A percentile compares a stretch with the other conserved stretches of the same genome.
Evolutionary conservation across 2,797 vertebrate genomes (phyloP).

Genomic region (Eutrigla gurnardus): DNA sequence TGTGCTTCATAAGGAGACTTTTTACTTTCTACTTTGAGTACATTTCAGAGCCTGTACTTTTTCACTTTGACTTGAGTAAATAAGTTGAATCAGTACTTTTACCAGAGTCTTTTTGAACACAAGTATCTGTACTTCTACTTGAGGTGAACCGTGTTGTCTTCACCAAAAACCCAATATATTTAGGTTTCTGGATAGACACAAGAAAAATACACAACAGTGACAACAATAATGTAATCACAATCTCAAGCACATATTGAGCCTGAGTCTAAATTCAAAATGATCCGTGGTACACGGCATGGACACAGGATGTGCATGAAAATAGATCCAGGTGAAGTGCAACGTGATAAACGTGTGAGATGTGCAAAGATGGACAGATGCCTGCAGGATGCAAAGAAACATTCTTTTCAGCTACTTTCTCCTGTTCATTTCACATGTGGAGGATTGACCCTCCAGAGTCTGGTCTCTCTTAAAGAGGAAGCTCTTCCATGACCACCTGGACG

Average conservation of each 20-base stretch:
- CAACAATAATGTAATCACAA: not conserved
- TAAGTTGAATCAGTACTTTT: too few relatives aligned
- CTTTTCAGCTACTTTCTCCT: constrained; percentile 2
- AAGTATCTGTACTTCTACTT: too few relatives aligned
- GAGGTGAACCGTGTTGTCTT: too few relatives aligned
- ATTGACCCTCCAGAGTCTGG: constrained; percentile 33
- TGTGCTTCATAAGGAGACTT: too few relatives aligned
- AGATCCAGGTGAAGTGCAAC: constrained; percentile 8
- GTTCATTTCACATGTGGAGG: constrained; percentile 32
- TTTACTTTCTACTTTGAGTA: too few relatives aligned
- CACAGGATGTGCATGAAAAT: not conserved
- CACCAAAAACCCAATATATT: too few relatives aligned
- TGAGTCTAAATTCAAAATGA: not conserved
- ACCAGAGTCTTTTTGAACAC: too few relatives aligned
- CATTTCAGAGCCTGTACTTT: too few relatives aligned
- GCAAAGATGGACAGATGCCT: not conserved
- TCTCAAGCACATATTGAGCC: not conserved
- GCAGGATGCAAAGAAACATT: too few relatives aligned
- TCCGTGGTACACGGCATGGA: not conserved
- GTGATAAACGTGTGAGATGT: constrained; percentile 20
- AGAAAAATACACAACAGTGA: not conserved
- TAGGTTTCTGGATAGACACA: not conserved
- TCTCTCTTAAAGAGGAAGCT: constrained; percentile 52
- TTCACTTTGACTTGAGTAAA: too few relatives aligned
- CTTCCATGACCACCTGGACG: constrained; percentile 62